A percentile compares a stretch with the other conserved stretches of the same genome.
Conservation (phyloP, 2,113 vertebrate genomes). For the Dipodomys ordii region DNA sequence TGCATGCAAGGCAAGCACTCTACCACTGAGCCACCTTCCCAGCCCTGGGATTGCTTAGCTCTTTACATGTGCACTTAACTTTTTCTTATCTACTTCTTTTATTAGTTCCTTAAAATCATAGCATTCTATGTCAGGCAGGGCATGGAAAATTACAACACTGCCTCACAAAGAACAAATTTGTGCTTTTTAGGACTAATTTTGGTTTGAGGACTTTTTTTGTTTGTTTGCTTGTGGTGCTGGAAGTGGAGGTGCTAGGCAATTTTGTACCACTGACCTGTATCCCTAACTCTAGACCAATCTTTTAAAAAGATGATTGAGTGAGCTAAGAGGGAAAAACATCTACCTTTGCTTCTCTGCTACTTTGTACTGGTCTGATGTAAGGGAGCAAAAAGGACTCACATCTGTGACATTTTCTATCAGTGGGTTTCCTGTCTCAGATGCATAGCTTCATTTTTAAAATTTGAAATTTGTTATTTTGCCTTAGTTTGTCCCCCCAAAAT, state of each 20-base stretch:
- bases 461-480: conserved; percentile 47
- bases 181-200: conserved; percentile 43
- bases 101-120: conserved; percentile 43
- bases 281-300: neutral
- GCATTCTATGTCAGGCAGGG: neutral
- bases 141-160: neutral
- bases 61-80: neutral
- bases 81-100: conserved; percentile 3
- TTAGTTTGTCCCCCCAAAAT: neutral
- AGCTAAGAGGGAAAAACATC: neutral
- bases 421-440: conserved; percentile 19
- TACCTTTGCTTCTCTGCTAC: conserved; percentile 13
- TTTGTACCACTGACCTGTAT: neutral
- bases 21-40: no score
- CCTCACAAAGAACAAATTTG: conserved; percentile 46
- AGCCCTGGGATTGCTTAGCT: neutral
- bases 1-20: no score
- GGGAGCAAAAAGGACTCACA: neutral
- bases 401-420: conserved; percentile 26
- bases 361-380: conserved; percentile 17
- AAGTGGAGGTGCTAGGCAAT: neutral
- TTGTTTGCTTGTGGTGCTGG: neutral
- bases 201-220: neutral
- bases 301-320: neutral
- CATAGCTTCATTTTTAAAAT: neutral